Percentiles rank a stretch among this genome's conserved stretches.
Evolutionary conservation across 2,797 vertebrate genomes (phyloP).

Genomic region (Gila robusta): DNA sequence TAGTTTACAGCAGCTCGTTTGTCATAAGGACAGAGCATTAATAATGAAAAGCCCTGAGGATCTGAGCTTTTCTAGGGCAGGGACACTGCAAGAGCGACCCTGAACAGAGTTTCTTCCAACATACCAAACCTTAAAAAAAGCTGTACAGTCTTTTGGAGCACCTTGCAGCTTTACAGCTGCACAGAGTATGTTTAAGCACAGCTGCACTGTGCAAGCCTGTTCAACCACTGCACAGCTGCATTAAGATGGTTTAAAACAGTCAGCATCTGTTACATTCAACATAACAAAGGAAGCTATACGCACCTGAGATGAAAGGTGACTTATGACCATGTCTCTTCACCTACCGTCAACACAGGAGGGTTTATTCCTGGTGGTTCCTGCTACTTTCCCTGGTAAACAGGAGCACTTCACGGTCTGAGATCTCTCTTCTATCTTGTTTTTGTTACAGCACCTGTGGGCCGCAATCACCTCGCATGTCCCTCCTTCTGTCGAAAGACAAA

Average conservation of each 20-base stretch:
- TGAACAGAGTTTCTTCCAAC: constrained; percentile 53
- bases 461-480: constrained; percentile 99
- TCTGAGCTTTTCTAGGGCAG: constrained; percentile 71
- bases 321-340: constrained; percentile 63
- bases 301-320: neutral
- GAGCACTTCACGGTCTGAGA: constrained; percentile 99
- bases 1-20: constrained; percentile 68
- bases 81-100: constrained; percentile 65
- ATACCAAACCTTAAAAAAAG: constrained; percentile 10
- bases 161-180: neutral
- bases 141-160: neutral
- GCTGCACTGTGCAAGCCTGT: constrained; percentile 11
- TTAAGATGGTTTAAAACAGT: neutral
- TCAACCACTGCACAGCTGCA: constrained; percentile 33
- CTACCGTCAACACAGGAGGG: constrained; percentile 98
- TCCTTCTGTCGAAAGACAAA: constrained; percentile 84
- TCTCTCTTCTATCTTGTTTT: constrained; percentile 98
- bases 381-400: constrained; percentile 97
- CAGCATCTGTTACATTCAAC: constrained; percentile 6
- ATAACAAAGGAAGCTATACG: neutral
- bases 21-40: constrained; percentile 69
- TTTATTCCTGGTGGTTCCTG: constrained; percentile 95
- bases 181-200: constrained; percentile 8
- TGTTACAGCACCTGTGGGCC: constrained; percentile 99
- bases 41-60: constrained; percentile 61